Evolutionary conservation across 2,888 invertebrate genomes (phyloP), one percentile per base, ranked within the genome.

Genomic region (Clusia tigrina): DNA sequence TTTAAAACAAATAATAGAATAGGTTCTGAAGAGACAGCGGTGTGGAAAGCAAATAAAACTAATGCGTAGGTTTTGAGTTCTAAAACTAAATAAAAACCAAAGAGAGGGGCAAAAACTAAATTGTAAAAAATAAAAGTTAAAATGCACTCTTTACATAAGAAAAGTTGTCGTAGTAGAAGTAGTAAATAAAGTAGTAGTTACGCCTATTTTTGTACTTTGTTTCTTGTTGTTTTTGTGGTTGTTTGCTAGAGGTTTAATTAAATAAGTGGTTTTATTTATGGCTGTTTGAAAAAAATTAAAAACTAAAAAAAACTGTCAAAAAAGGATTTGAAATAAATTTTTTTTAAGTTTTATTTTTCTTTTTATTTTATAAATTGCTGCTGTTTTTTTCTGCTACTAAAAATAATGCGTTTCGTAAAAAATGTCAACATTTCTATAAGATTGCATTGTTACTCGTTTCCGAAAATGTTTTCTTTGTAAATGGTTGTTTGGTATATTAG

Each of bases 61-160:
- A 48, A 22, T 48, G 48, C 67, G 68, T 66, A 66, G 65, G 67
- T 68, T 65, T 68, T 65, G 67, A 67, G 68, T 70, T 54, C 68
- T 65, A 67, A 68, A 56, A 2, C 55, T 63, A 59, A 64, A 66
- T 63, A 51, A 61, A 51, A 63, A 64, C 56, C 64, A 62, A 61
- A 64, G 62, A 22, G 24, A 18, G 25, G 2, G 42, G 60, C 25
- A 60, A 54, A 48, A 63, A 56, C 58, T 60, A 62, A 52, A 60
- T n/a, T n/a, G n/a, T 20, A 48, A 15, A 54, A 54, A 54, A 26
- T 52, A 46, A 56, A 62, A 62, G 42, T 59, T 48, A 66, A 54
- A 62, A 58, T 22, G 23, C 23, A 54, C 51, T 26, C 54, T 52
- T n/a, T 32, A 32, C 48, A 55, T 32, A 42, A 46, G 2, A 63